These are phyloP conservation scores for Hippocampus guttulatus DNA, from an alignment of 2,113 vertebrate genomes.

Conservation along the genomic window DNA sequence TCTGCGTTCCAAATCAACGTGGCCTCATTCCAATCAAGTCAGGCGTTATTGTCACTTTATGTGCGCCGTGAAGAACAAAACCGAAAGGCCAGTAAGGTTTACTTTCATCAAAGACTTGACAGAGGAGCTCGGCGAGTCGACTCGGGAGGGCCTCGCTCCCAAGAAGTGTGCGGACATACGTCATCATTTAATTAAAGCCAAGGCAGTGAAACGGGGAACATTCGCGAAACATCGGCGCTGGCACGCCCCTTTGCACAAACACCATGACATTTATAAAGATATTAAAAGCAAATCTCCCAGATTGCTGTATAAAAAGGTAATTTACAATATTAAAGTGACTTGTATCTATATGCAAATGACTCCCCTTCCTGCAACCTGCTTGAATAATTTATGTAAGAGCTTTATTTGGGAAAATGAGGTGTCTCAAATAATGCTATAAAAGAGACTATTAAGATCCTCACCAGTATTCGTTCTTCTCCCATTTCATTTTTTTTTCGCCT, in stretches of 20 bases:
- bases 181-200: conserved; percentile 91
- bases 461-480: conserved; percentile 18
- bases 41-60: neutral
- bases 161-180: conserved; percentile 87
- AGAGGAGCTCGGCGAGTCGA: conserved; percentile 67
- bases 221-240: conserved; percentile 67
- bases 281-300: conserved; percentile 65
- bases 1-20: neutral
- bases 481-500: conserved; percentile 8
- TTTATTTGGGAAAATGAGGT: conserved; percentile 38
- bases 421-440: conserved; percentile 50
- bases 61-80: neutral
- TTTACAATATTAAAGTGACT: conserved; percentile 71
- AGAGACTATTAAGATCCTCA: conserved; percentile 41
- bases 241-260: neutral
- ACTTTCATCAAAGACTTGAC: neutral
- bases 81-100: neutral
- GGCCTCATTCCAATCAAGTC: neutral
- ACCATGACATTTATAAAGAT: conserved; percentile 58
- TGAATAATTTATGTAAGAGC: conserved; percentile 61
- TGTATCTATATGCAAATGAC: conserved; percentile 73
- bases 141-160: conserved; percentile 63
- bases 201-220: conserved; percentile 70
- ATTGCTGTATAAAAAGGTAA: conserved; percentile 67
- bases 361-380: conserved; percentile 40